These are phyloP conservation scores for Lepus oiostolus DNA, from an alignment of 2,797 vertebrate genomes.

Conservation along the genomic window DNA sequence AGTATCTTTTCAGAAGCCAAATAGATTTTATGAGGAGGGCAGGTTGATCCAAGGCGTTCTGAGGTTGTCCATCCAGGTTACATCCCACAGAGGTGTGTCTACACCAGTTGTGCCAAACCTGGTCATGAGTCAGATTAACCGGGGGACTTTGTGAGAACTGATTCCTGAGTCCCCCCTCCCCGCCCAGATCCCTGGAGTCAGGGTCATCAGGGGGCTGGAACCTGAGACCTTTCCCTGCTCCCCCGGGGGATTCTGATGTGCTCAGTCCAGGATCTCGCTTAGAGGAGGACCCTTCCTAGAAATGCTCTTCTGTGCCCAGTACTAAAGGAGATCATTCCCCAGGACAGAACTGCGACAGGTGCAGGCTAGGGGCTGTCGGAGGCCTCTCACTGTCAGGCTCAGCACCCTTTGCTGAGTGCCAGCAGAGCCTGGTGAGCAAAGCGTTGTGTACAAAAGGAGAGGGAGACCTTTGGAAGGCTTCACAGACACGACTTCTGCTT, in stretches of 20 bases:
- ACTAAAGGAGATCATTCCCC: not conserved
- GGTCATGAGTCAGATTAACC: not conserved
- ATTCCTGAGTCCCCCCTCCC: fast-evolving
- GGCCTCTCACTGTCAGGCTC: not conserved
- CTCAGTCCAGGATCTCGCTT: not conserved
- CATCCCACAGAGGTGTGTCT: not conserved
- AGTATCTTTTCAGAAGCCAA: not conserved
- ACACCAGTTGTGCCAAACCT: not conserved
- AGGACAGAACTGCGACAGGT: not conserved
- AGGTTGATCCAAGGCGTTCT: not conserved
- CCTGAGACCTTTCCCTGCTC: not conserved
- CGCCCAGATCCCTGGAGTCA: not conserved
- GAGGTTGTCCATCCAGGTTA: not conserved
- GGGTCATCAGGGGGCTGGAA: not conserved
- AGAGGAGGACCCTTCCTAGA: not conserved
- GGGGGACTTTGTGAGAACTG: not conserved
- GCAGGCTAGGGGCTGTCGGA: not conserved
- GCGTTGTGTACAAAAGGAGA: not conserved
- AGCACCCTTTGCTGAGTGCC: not conserved
- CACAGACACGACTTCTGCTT: not conserved
- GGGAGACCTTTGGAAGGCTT: not conserved
- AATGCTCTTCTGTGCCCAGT: not conserved
- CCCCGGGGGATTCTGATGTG: not conserved
- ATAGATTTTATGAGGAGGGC: not conserved
- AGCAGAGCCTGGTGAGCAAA: not conserved